A percentile compares a stretch with the other conserved stretches of the same genome.
Evolutionary conservation across 1,140 invertebrate species (phyloP).

Genomic region (Plutomurus gul): DNA sequence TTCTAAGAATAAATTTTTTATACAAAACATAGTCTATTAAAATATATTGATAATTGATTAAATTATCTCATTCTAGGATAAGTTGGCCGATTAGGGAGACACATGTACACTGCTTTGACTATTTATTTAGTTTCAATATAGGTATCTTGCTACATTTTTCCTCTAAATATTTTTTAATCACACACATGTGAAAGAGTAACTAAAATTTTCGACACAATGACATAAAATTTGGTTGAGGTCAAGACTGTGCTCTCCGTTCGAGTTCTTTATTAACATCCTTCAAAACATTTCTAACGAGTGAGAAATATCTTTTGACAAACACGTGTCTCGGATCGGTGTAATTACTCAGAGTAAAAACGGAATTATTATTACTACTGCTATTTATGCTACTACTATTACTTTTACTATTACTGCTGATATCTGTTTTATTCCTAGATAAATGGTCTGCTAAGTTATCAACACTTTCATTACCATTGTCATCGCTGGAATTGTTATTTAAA

Average conservation of each 20-base stretch:
- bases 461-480: neutral
- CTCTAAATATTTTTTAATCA: too few species aligned
- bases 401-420: neutral
- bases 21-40: too few species aligned
- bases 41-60: too few species aligned
- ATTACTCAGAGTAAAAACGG: neutral
- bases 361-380: neutral
- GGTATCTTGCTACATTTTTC: too few species aligned
- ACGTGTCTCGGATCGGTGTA: neutral
- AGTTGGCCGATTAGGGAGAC: too few species aligned
- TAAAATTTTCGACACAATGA: too few species aligned
- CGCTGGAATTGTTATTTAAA: neutral
- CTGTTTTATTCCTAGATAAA: neutral
- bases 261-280: slow-evolving; percentile 34
- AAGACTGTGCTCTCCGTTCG: neutral
- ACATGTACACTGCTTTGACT: too few species aligned
- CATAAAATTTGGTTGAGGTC: too few species aligned
- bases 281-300: neutral
- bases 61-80: too few species aligned
- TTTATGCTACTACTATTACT: neutral
- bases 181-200: too few species aligned
- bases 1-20: too few species aligned
- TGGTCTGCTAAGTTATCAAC: neutral
- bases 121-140: too few species aligned
- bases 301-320: slow-evolving; percentile 30